Evolutionary conservation across 2,888 invertebrate species (phyloP).

Genomic region (Sesia bembeciformis): DNA sequence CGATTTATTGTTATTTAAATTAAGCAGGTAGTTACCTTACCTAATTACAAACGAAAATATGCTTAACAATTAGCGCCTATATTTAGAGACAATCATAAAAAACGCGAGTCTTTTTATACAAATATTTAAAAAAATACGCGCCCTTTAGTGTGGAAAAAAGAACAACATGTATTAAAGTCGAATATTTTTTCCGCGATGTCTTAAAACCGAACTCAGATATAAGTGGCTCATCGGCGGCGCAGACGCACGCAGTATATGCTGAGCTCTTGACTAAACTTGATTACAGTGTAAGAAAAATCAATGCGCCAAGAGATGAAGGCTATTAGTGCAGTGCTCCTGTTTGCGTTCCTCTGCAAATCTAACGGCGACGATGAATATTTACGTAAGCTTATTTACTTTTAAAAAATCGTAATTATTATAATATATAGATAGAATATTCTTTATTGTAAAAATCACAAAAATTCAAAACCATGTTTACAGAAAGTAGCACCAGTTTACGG

Average conservation of each 20-base stretch:
- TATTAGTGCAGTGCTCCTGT: slow-evolving; percentile 29
- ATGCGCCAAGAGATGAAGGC: slow-evolving; percentile 28
- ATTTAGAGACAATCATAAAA: no score
- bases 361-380: slow-evolving; percentile 30
- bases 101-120: no score
- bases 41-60: no score
- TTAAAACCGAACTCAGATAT: neutral
- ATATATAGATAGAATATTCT: no score
- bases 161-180: neutral
- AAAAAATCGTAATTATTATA: neutral
- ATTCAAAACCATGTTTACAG: no score
- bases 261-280: slow-evolving; percentile 22
- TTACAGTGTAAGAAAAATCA: neutral
- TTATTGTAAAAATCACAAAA: no score
- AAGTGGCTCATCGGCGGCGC: slow-evolving; percentile 3
- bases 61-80: no score
- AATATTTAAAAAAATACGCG: no score
- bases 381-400: slow-evolving; percentile 34
- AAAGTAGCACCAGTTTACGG: no score
- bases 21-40: no score
- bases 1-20: no score
- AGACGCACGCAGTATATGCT: slow-evolving; percentile 34
- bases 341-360: slow-evolving; percentile 17
- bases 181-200: neutral
- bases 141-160: no score